phyloP scores from a whole-genome alignment of 2,797 vertebrate genomes.

The Manis pentadactyla region DNA sequence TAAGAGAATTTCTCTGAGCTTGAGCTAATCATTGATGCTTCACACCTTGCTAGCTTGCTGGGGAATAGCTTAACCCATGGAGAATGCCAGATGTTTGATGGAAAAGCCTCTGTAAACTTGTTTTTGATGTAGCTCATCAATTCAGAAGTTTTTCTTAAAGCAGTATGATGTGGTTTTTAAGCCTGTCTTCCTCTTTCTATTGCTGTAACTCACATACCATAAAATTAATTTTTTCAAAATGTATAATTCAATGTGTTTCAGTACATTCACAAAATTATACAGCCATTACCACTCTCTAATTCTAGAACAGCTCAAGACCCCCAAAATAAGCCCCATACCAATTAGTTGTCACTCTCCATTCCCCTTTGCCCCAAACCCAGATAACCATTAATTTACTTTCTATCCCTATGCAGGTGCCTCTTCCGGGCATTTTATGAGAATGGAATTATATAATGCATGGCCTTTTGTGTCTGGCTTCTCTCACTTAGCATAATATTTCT shows the following conservation, averaged over 20 bases:
- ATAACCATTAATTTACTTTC: not conserved
- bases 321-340: not conserved
- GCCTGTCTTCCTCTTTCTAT: not conserved
- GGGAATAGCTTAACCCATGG: not conserved
- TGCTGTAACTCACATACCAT: not conserved
- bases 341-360: not conserved
- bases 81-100: constrained; percentile 17
- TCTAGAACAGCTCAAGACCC: not conserved
- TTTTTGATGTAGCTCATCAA: constrained; percentile 19
- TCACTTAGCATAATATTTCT: not conserved
- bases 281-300: not conserved
- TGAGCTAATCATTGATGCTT: not conserved
- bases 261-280: not conserved
- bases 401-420: not conserved
- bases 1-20: not conserved
- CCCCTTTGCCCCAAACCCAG: not conserved
- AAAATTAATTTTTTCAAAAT: not conserved
- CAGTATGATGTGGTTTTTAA: not conserved
- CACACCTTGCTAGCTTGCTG: not conserved
- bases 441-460: not conserved
- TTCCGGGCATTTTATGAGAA: not conserved
- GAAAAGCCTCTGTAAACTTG: constrained; percentile 1
- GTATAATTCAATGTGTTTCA: not conserved
- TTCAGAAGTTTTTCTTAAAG: not conserved
- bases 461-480: not conserved